Base-by-base conservation (phyloP, 2,797 vertebrate genomes). In the Lithobates pipiens region DNA sequence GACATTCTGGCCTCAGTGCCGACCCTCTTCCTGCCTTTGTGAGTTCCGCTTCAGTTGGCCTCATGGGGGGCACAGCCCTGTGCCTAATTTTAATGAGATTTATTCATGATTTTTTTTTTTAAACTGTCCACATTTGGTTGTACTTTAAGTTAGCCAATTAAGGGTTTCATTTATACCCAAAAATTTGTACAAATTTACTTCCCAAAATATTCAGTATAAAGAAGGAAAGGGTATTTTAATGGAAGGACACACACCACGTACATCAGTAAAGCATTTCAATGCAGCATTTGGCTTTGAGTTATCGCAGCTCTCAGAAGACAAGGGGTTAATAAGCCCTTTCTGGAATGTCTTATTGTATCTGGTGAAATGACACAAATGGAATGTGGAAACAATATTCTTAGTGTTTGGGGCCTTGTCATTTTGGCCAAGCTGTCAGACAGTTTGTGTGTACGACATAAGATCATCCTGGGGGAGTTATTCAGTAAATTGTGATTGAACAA, bases 401-500 rank as follows among this genome's bases (percentile, higher is more conserved):
- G 44, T 74, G 76, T 80, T 79, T 54, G 77, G 39, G 77, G 77
- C 71, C 76, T 85, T 79, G 76, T 85, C 25, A 46, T 68, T 68
- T 85, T 36, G 36, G 54, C 61, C 44, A n/a, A 77, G 34, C 25
- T n/a, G 57, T 67, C 83, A 78, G 83, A 71, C 68, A 15, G 69
- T 27, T 50, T 10, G 65, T 42, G 42, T 79, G 84, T 68, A 57
- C 21, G 2, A 69, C 74, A 80, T 80, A 61, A 36, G 63, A 80
- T 57, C 39, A 85, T 70, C 77, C 77, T 32, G 50, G 18, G 65
- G 77, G 76, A 42, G 39, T 75, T 76, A 50, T 69, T 75, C 71
- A 69, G 71, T 85, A 80, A 76, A 69, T 44, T 75, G 72, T 85
- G 84, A 80, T 69, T 80, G 77, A 85, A 80, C 6, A 23, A 36